Evolutionary conservation across 2,888 invertebrate species (phyloP), one percentile per base, ranked within the genome.

Genomic region (Oscheius myriophilus): DNA sequence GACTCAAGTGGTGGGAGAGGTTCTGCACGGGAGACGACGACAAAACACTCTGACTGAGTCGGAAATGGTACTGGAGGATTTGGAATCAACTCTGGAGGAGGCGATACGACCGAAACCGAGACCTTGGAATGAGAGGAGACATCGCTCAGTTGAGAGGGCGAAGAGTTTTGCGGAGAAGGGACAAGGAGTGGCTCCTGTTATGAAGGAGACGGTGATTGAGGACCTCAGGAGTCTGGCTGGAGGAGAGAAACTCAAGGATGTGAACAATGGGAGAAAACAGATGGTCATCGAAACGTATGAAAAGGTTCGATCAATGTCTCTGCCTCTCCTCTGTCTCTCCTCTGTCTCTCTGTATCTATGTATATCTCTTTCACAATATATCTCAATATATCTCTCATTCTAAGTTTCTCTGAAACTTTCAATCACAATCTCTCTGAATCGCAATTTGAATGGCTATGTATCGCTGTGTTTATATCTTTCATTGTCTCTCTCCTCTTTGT

Each of bases 91-190:
- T 6, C 21, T 61, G 26, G 61, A 61, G 39, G 39, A 61, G 49
- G 61, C 25, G 26, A 49, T 18, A 2, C 14, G 23, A 18, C 42
- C 42, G 1, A 46, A n/a, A n/a, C 26, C 26, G 11, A n/a, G 43
- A 42, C 26, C 18, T 2, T 11, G 16, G 21, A 49, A 25, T 61
- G n/a, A 25, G 4, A 46, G 49, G 39, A 26, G 61, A 33, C 14
- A 49, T 14, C 16, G 39, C 16, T 61, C 61, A 16, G 4, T 61
- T 9, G 61, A 61, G 46, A 18, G 61, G 49, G 39, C 39, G 9
- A 61, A 61, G 26, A 61, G 61, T 46, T 39, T 61, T 11, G 61
- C 61, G 25, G 61, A 23, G 23, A 61, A 46, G 11, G 61, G 61
- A 49, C 61, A 61, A 26, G 43, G 45, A 43, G 58, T 43, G 9